Conservation (phyloP, 2,113 vertebrate species). For the Orycteropus afer region DNA sequence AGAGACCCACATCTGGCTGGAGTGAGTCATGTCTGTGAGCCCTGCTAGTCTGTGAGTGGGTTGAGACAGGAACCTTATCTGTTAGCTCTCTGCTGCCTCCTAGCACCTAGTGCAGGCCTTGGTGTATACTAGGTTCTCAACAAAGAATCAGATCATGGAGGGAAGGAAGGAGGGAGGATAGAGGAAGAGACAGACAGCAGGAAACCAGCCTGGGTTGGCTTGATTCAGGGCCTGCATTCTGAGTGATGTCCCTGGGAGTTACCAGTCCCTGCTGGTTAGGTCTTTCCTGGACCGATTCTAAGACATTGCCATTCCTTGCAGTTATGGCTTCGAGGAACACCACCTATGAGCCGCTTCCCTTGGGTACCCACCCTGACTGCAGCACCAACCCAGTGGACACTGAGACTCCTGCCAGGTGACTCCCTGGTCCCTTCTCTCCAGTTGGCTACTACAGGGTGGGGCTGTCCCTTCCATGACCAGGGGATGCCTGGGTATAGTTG, state of each 20-base stretch:
- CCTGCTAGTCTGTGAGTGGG: background rate
- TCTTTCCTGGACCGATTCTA: background rate
- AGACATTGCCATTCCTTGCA: background rate
- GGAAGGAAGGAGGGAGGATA: background rate
- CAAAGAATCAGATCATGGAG: background rate
- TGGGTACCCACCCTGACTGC: slow-evolving; percentile 73
- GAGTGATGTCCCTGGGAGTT: background rate
- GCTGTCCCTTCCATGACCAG: background rate
- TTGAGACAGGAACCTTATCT: background rate
- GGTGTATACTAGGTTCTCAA: background rate
- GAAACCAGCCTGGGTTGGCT: background rate
- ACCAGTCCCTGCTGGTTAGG: background rate
- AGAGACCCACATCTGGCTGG: background rate
- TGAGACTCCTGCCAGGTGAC: slow-evolving; percentile 80
- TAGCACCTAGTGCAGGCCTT: background rate
- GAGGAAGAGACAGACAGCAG: background rate
- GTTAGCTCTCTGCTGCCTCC: background rate
- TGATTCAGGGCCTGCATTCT: background rate
- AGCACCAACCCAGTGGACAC: slow-evolving; percentile 64
- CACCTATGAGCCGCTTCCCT: slow-evolving; percentile 53
- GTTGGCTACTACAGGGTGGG: background rate
- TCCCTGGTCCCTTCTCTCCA: background rate
- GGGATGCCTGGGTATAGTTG: background rate
- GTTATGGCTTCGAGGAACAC: slow-evolving; percentile 69
- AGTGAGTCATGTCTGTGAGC: background rate